These are phyloP conservation scores for Zelostemma sp. DNA, from an alignment of 1,140 invertebrate species.

Conservation along the genomic window DNA sequence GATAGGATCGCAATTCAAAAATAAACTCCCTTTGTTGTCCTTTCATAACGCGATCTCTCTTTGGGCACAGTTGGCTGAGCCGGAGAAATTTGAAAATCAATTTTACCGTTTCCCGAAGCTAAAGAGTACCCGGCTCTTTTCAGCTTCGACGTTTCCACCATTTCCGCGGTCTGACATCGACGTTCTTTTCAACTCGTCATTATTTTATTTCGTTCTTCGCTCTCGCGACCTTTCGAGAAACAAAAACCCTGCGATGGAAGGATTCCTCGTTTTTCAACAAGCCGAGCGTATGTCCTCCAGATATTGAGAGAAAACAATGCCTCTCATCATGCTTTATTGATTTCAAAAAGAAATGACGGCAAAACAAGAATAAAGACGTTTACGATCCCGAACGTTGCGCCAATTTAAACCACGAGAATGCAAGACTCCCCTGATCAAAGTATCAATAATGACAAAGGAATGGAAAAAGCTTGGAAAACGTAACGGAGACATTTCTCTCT, in stretches of 20 bases:
- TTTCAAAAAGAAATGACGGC: neutral
- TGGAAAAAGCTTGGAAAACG: conserved; percentile 20
- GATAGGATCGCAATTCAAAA: neutral
- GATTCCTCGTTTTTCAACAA: conserved; percentile 26
- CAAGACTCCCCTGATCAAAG: too few relatives aligned
- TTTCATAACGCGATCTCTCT: conserved; percentile 2
- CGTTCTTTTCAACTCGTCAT: conserved; percentile 30
- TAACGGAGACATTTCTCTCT: conserved; percentile 26
- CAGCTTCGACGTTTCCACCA: neutral
- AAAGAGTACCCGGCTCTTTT: neutral
- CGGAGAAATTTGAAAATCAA: conserved; percentile 44
- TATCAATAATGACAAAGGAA: conserved; percentile 27
- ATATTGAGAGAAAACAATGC: conserved; percentile 28
- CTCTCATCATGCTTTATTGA: neutral
- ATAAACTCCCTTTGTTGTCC: conserved; percentile 16
- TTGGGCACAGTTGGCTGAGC: conserved; percentile 34
- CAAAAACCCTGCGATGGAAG: conserved; percentile 27
- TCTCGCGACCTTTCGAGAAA: conserved; percentile 24
- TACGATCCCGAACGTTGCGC: too few relatives aligned
- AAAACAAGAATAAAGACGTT: neutral
- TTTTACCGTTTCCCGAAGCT: conserved; percentile 16
- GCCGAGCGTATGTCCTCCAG: conserved; percentile 36
- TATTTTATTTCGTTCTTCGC: conserved; percentile 33
- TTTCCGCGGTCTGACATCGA: conserved; percentile 15
- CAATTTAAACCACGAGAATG: too few relatives aligned